Conservation (phyloP, 53 echinoderm and acorn worm species). For the Holothuria scabra region DNA sequence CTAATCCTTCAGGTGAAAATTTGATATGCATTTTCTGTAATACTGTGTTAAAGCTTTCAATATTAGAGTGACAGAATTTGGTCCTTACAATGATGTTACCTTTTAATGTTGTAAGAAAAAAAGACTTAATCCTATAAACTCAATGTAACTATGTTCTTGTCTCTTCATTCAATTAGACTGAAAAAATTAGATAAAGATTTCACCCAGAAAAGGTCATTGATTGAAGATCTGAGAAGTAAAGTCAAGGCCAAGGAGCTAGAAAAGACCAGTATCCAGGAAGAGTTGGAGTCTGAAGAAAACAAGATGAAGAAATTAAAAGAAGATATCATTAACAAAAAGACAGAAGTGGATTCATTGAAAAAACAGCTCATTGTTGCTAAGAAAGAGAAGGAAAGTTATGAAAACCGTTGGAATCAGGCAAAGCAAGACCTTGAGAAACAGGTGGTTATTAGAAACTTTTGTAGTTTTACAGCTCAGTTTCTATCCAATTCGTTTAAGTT, state of each 20-base stretch:
- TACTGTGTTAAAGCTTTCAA: too few species aligned
- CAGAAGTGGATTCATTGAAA: conserved; percentile 80
- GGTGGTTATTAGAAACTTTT: conserved; percentile 35
- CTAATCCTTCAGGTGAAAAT: too few species aligned
- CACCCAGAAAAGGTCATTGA: conserved; percentile 84
- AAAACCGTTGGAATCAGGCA: conserved; percentile 62
- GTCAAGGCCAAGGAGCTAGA: conserved; percentile 54
- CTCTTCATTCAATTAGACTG: not conserved
- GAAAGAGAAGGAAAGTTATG: conserved; percentile 90
- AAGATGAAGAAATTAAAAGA: conserved; percentile 33
- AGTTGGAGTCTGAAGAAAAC: conserved; percentile 11
- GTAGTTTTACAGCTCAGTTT: not conserved
- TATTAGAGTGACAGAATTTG: too few species aligned
- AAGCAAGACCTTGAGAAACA: conserved; percentile 77
- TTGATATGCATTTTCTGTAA: too few species aligned
- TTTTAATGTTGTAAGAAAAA: too few species aligned
- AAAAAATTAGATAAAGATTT: conserved; percentile 73
- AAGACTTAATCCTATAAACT: too few species aligned
- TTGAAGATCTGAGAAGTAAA: conserved; percentile 82
- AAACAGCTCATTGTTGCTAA: conserved; percentile 77
- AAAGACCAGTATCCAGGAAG: conserved; percentile 35
- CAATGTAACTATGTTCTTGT: too few species aligned
- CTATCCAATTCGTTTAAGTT: too few species aligned
- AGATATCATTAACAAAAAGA: conserved; percentile 66
- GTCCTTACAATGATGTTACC: too few species aligned